Percentiles rank a stretch among this genome's conserved stretches.
Conservation (phyloP, 2,113 vertebrate genomes). For the Orycteropus afer region DNA sequence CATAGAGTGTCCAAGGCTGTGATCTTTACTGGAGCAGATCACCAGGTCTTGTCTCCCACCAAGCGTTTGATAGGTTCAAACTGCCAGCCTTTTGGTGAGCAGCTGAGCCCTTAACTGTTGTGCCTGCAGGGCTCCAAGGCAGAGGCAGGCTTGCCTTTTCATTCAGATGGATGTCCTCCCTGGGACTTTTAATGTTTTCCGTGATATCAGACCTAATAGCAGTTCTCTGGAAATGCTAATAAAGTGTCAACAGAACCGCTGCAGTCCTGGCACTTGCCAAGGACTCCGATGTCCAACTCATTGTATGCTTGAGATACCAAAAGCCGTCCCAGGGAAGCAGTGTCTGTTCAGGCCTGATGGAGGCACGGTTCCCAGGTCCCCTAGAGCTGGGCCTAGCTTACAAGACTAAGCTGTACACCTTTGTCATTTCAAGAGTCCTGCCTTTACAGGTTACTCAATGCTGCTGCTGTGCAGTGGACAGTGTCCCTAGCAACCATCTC, state of each 20-base stretch:
- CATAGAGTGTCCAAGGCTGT: too few species aligned
- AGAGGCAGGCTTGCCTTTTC: fast-evolving
- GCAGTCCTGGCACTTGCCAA: fast-evolving
- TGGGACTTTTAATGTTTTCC: background rate
- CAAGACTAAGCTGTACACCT: fast-evolving
- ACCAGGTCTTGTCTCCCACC: too few species aligned
- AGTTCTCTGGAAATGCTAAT: background rate
- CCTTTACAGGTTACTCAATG: fast-evolving
- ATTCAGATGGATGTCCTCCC: fast-evolving
- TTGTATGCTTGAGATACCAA: too few species aligned
- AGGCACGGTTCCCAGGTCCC: background rate
- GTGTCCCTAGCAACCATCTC: fast-evolving
- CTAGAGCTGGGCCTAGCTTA: fast-evolving
- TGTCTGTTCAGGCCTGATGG: fast-evolving
- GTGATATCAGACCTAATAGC: background rate
- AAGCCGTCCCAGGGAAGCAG: background rate
- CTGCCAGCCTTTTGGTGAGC: too few species aligned
- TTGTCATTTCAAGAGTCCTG: fast-evolving
- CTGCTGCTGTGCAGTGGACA: fast-evolving
- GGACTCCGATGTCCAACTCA: fast-evolving
- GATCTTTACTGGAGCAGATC: too few species aligned
- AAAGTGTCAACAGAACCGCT: fast-evolving
- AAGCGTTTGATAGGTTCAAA: too few species aligned
- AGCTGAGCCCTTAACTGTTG: too few species aligned
- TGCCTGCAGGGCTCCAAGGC: too few species aligned